phyloP scores from a whole-genome alignment of 2,797 vertebrate species.

The Esox lucius region DNA sequence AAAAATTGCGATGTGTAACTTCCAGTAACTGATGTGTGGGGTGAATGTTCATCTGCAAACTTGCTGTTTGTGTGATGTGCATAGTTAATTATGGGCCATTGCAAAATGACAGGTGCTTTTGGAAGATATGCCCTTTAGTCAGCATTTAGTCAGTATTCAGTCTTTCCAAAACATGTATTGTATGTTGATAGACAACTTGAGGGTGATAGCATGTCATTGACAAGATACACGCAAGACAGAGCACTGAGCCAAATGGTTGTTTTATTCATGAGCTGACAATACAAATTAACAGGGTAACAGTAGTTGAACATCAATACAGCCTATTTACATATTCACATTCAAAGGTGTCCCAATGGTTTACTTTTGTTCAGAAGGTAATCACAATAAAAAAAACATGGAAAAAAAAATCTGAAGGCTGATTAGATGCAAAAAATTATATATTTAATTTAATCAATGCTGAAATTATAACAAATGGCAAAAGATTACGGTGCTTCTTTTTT shows the following conservation, averaged over 20 bases:
- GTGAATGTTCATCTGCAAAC: slow-evolving; percentile 43
- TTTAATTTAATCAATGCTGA: too few species aligned
- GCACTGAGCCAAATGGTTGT: slow-evolving; percentile 46
- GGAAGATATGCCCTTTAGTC: background rate
- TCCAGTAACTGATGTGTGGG: slow-evolving; percentile 50
- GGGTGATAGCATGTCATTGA: too few species aligned
- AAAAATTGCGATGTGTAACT: slow-evolving; percentile 26
- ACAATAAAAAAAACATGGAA: too few species aligned
- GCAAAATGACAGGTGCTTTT: slow-evolving; percentile 45
- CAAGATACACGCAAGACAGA: background rate
- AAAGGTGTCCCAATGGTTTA: slow-evolving; percentile 38
- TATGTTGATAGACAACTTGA: background rate
- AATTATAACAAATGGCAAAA: too few species aligned
- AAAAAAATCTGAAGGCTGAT: too few species aligned
- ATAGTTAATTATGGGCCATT: slow-evolving; percentile 48
- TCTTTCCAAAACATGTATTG: background rate
- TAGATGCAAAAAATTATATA: too few species aligned
- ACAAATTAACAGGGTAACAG: slow-evolving; percentile 66
- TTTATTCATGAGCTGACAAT: slow-evolving; percentile 58
- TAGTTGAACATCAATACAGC: slow-evolving; percentile 52
- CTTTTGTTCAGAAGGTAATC: background rate
- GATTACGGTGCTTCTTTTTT: too few species aligned
- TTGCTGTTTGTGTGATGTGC: slow-evolving; percentile 13
- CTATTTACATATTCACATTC: slow-evolving; percentile 61
- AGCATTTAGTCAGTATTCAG: background rate